These are phyloP conservation scores for Heteromormyrus szaboi DNA, from an alignment of 2,797 vertebrate genomes.

Conservation along the genomic window DNA sequence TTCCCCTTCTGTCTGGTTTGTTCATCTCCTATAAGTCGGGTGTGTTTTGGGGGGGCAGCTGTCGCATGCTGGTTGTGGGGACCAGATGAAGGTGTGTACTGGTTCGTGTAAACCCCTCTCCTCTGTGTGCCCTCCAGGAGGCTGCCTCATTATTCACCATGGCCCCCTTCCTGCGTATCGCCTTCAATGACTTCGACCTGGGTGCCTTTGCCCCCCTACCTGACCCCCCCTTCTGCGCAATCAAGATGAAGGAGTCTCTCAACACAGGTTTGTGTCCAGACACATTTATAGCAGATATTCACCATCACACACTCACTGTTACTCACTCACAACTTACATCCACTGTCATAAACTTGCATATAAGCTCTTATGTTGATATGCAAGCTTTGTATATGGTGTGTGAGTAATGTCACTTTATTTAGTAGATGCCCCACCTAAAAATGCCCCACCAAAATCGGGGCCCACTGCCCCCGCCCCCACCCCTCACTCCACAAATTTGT, in stretches of 20 bases:
- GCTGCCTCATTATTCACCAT: constrained; percentile 60
- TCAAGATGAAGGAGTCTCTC: constrained; percentile 93
- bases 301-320: background rate
- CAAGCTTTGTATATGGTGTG: background rate
- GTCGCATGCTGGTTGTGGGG: background rate
- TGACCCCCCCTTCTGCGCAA: constrained; percentile 79
- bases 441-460: background rate
- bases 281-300: background rate
- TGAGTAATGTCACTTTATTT: background rate
- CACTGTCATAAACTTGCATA: constrained; percentile 12
- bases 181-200: constrained; percentile 77
- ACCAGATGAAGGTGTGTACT: background rate
- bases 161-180: constrained; percentile 90
- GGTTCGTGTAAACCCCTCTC: background rate
- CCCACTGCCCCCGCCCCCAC: background rate
- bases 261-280: constrained; percentile 72
- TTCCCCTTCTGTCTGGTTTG: background rate
- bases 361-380: background rate
- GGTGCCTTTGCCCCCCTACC: constrained; percentile 57
- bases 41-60: background rate
- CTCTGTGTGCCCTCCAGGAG: constrained; percentile 30
- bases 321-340: background rate
- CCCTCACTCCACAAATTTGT: background rate
- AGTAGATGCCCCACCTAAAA: background rate
- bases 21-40: background rate